Percentiles rank a stretch among this genome's conserved stretches.
phyloP scores from a whole-genome alignment of 2,113 vertebrate genomes.

The Hemibagrus wyckioides region DNA sequence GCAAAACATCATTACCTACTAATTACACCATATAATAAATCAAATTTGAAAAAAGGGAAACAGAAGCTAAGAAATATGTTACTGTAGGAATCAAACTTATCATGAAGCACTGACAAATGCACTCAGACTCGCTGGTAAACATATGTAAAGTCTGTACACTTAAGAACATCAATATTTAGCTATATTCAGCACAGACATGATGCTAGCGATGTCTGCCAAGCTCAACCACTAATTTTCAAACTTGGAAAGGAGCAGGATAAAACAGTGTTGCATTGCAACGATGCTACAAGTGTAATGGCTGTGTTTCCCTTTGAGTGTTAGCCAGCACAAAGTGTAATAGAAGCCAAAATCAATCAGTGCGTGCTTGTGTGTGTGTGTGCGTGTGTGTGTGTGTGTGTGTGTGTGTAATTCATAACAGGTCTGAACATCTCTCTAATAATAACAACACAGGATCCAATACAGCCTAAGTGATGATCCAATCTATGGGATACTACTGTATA shows the following conservation, averaged over 20 bases:
- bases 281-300: conserved; percentile 42
- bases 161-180: conserved; percentile 26
- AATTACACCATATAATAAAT: conserved; percentile 33
- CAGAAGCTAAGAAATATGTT: neutral
- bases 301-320: conserved; percentile 44
- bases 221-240: conserved; percentile 35
- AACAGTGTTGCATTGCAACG: conserved; percentile 34
- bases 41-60: neutral
- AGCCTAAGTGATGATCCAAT: conserved; percentile 35
- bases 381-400: conserved; percentile 24
- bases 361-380: conserved; percentile 38
- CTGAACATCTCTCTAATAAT: conserved; percentile 48
- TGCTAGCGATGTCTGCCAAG: conserved; percentile 18
- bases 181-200: conserved; percentile 30
- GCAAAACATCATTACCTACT: conserved; percentile 30
- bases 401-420: conserved; percentile 50
- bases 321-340: conserved; percentile 36
- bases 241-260: conserved; percentile 26
- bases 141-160: neutral
- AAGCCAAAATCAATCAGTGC: conserved; percentile 51
- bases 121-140: neutral
- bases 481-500: conserved; percentile 25
- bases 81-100: neutral
- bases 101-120: neutral
- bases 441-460: conserved; percentile 33